Conservation (phyloP, 2,797 vertebrate species). For the Pseudotriccus pelzelni region DNA sequence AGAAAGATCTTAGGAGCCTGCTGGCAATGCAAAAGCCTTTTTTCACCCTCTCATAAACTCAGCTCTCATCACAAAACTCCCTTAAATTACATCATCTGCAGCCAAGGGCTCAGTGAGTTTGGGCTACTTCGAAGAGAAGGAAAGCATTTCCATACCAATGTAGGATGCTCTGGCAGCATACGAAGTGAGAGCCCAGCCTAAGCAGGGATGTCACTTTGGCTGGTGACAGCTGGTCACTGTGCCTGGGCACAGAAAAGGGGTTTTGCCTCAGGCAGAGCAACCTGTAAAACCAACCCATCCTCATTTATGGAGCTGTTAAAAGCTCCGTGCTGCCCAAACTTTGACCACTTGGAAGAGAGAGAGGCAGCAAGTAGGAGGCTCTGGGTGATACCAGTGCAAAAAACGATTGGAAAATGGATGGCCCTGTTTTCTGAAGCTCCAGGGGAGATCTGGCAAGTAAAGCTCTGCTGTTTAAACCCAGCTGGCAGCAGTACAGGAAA, state of each 20-base stretch:
- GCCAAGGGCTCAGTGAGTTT: not conserved
- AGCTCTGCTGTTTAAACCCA: not conserved
- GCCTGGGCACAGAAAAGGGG: fast-evolving
- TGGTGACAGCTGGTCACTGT: not conserved
- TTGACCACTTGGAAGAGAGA: not conserved
- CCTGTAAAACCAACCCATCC: not conserved
- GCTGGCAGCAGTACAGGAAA: not conserved
- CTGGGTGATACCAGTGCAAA: fast-evolving
- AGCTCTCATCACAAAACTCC: not conserved
- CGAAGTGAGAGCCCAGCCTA: fast-evolving
- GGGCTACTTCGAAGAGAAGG: not conserved
- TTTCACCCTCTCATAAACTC: not conserved
- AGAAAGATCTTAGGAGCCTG: not conserved
- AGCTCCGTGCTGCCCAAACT: fast-evolving
- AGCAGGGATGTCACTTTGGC: not conserved
- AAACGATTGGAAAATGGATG: not conserved
- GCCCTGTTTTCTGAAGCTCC: not conserved
- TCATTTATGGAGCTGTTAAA: not conserved
- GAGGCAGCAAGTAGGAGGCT: not conserved
- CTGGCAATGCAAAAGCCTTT: not conserved
- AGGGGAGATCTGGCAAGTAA: fast-evolving
- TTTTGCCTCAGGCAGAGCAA: not conserved
- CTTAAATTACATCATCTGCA: not conserved
- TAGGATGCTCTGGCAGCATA: not conserved
- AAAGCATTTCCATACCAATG: not conserved